Base-by-base conservation (phyloP, 2,797 vertebrate species). In the Sebastes kiyomatsui region DNA sequence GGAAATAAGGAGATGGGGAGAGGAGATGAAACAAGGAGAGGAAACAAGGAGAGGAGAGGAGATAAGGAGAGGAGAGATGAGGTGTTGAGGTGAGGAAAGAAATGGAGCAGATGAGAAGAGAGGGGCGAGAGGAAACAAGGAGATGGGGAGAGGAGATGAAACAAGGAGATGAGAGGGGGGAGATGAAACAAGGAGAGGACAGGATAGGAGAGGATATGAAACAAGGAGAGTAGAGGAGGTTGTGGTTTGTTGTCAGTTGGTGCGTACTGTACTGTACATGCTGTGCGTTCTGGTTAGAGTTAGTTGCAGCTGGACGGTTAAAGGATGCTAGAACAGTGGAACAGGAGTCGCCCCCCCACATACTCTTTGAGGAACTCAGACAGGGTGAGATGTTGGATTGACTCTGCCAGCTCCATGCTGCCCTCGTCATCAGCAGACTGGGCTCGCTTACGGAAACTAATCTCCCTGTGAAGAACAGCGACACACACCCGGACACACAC, bases 281-380 rank as follows among this genome's bases (percentile, higher is more conserved):
- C 79, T 46, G 8, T 16, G 22, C 32, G 12, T 33, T 46, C 27
- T 14, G 3, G 59, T 64, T 49, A 6, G 55, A 7, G 72, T 88
- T 90, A 90, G 88, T 81, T 38, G 46, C 2, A 32, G 18, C 16
- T 2, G 46, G 58, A 46, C 1, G 1, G 72, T 74, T 69, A 76
- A 32, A 33, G 13, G 72, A 33, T 1, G 7, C 12, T 20, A 3
- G 14, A 55, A 11, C n/a, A 42, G 64, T 33, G 18, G 2, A 69
- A 70, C 4, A 6, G 70, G 79, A n/a, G 11, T 54, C 12, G 2
- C 20, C 30, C 20, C 30, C 61, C 65, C 82, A 96, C 96, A 75
- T 97, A 97, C 96, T 97, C 96, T 96, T 97, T 97, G 89, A 97
- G 96, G 92, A 97, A 97, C 93, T 97, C 96, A 67, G 95, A 96